Percentiles rank a stretch among this genome's conserved stretches.
phyloP scores from a whole-genome alignment of 1,140 invertebrate genomes.

The Drosophila asahinai region DNA sequence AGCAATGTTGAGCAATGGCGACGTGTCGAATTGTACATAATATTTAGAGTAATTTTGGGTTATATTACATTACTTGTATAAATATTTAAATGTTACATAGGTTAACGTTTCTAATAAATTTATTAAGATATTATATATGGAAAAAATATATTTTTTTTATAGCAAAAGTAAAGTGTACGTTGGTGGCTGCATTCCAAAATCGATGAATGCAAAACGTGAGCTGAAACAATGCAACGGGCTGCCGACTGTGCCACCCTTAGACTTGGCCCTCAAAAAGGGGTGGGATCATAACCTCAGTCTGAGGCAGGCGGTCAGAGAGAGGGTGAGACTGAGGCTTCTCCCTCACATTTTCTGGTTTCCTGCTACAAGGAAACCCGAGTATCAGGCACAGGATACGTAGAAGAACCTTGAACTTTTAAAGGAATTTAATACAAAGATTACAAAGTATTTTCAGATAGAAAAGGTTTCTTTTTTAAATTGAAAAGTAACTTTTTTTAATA shows the following conservation, averaged over 20 bases:
- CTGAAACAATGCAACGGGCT: constrained; percentile 31
- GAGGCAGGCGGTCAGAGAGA: neutral
- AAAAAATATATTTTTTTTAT: too few species aligned
- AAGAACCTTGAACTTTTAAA: neutral
- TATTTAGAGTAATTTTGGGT: neutral
- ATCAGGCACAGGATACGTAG: neutral
- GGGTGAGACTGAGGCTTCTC: neutral
- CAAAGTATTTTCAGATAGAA: too few species aligned
- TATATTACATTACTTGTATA: neutral
- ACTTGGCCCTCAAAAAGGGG: constrained; percentile 9
- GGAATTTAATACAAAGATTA: neutral
- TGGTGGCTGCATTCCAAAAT: constrained; percentile 8
- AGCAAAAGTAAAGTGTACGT: neutral
- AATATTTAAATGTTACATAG: neutral
- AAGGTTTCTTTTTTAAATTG: too few species aligned
- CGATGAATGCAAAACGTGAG: constrained; percentile 32
- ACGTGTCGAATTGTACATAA: too few species aligned
- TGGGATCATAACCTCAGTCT: constrained; percentile 10
- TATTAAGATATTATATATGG: too few species aligned
- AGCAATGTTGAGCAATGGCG: too few species aligned
- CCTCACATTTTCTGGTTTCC: neutral
- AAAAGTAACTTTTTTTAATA: too few species aligned
- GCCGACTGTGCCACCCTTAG: constrained; percentile 17
- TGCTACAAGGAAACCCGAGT: neutral
- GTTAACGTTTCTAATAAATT: too few species aligned